A percentile compares a stretch with the other conserved stretches of the same genome.
These are phyloP conservation scores for Sterrhoptilus dennistouni DNA, from an alignment of 2,113 vertebrate species.

Conservation along the genomic window DNA sequence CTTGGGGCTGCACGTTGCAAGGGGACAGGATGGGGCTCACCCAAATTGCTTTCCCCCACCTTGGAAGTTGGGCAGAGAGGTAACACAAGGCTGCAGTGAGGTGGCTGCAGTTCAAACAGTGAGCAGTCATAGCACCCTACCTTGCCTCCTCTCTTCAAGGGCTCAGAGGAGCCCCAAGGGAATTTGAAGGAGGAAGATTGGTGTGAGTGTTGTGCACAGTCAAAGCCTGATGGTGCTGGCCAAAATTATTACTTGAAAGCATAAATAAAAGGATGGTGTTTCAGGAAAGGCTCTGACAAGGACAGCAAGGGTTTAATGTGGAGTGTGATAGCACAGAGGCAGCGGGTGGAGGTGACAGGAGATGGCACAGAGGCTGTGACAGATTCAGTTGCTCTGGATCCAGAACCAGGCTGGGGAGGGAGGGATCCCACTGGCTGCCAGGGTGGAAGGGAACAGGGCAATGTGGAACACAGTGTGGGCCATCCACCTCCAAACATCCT, in stretches of 20 bases:
- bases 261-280: neutral
- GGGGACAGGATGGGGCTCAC: neutral
- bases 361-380: neutral
- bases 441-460: neutral
- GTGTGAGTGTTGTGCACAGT: neutral
- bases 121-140: neutral
- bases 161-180: neutral
- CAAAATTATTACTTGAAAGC: neutral
- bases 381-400: neutral
- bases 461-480: neutral
- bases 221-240: neutral
- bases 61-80: neutral
- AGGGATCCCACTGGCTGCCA: fast-evolving
- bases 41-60: neutral
- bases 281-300: neutral
- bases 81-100: neutral
- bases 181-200: neutral
- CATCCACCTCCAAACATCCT: neutral
- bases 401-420: neutral
- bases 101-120: neutral
- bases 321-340: neutral
- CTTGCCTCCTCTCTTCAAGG: neutral
- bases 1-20: neutral
- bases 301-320: neutral
- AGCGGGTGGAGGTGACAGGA: fast-evolving